Percentiles rank a stretch among this genome's conserved stretches.
phyloP scores from a whole-genome alignment of 2,113 vertebrate species.

The Myiagra hebetior region DNA sequence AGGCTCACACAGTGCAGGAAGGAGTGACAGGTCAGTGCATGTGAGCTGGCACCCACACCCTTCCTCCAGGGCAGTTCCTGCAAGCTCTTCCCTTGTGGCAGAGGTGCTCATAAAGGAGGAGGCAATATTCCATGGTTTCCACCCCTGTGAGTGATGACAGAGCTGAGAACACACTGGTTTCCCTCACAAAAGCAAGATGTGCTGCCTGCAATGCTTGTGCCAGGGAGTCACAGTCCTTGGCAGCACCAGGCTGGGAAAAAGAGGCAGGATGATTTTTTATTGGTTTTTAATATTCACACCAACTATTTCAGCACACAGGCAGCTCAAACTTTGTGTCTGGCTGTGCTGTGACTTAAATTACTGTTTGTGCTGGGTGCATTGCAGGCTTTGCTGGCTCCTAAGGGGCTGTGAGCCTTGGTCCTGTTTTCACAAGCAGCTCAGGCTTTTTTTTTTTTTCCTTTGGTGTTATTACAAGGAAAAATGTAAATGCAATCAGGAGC shows the following conservation, averaged over 20 bases:
- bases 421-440: not conserved
- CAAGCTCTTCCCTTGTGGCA: not conserved
- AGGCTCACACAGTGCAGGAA: rapidly evolving
- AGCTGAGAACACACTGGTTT: not conserved
- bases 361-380: not conserved
- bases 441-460: not conserved
- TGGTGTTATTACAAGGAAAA: not conserved
- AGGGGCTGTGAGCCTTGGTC: not conserved
- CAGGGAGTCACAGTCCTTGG: not conserved
- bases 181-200: not conserved
- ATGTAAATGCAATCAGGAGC: not conserved
- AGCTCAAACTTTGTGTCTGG: not conserved
- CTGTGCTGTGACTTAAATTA: not conserved
- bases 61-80: not conserved
- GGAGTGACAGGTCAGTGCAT: not conserved
- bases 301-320: not conserved
- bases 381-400: not conserved
- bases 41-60: not conserved
- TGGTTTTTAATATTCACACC: not conserved
- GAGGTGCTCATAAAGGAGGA: not conserved
- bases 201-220: not conserved
- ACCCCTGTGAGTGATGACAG: not conserved
- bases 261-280: not conserved
- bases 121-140: not conserved
- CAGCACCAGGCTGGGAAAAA: not conserved